Conservation (phyloP, 1,140 invertebrate species). For the Apis mellifera region DNA sequence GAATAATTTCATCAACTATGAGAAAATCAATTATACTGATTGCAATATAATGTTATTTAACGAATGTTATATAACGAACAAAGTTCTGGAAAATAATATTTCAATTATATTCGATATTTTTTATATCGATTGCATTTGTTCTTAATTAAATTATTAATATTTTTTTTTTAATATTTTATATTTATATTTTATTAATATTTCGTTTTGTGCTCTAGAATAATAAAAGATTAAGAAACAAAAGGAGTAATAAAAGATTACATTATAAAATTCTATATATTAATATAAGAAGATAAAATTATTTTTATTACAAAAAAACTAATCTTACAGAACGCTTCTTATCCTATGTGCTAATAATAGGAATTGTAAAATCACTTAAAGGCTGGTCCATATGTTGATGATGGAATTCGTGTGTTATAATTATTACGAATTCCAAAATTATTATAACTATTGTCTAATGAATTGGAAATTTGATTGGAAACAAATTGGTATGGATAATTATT, state of each 20-base stretch:
- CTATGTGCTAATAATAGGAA: constrained; percentile 41
- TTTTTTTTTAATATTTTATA: too few species aligned
- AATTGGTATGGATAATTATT: constrained; percentile 81
- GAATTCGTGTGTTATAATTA: constrained; percentile 65
- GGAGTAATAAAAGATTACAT: background rate
- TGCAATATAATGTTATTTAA: constrained; percentile 17
- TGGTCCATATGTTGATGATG: constrained; percentile 81
- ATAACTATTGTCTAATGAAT: constrained; percentile 80
- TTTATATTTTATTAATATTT: too few species aligned
- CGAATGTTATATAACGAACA: constrained; percentile 9
- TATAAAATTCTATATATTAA: too few species aligned
- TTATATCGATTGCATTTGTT: constrained; percentile 1
- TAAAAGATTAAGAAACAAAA: too few species aligned
- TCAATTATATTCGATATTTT: too few species aligned
- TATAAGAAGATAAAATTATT: constrained; percentile 20
- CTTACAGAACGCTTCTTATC: constrained; percentile 26
- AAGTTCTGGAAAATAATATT: background rate
- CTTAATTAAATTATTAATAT: background rate
- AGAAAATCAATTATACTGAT: constrained; percentile 10
- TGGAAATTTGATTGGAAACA: constrained; percentile 80
- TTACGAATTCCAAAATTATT: constrained; percentile 72
- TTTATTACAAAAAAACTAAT: constrained; percentile 53
- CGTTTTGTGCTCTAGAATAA: too few species aligned
- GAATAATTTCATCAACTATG: constrained; percentile 3
- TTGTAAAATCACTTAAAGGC: constrained; percentile 79